Percentiles rank a stretch among this genome's conserved stretches.
Evolutionary conservation across 1,140 invertebrate genomes (phyloP).

Genomic region (Berghia stephanieae): DNA sequence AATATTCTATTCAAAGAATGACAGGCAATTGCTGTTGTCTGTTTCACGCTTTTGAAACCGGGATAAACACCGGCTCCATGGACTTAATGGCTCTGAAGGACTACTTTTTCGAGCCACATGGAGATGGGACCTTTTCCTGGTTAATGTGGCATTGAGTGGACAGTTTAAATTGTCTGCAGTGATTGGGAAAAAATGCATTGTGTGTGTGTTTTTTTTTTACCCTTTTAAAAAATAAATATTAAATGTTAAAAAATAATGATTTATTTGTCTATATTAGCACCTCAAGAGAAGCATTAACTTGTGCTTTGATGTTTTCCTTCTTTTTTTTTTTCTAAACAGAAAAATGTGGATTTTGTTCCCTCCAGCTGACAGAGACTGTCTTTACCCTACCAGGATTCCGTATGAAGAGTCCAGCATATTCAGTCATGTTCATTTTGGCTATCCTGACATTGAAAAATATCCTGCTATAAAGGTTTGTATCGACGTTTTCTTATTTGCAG

Average conservation of each 20-base stretch:
- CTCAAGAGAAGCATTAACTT: not conserved
- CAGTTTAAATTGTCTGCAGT: not conserved
- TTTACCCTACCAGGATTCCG: constrained; percentile 87
- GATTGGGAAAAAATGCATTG: not conserved
- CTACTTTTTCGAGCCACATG: not conserved
- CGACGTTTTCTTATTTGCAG: too few relatives aligned
- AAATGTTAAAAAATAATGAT: constrained; percentile 21
- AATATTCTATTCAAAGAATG: too few relatives aligned
- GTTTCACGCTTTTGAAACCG: too few relatives aligned
- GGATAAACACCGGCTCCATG: too few relatives aligned
- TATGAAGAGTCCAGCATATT: constrained; percentile 98
- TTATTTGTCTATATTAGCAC: not conserved
- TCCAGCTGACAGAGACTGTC: constrained; percentile 73
- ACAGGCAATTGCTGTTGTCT: too few relatives aligned
- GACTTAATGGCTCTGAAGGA: too few relatives aligned
- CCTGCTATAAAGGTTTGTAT: too few relatives aligned
- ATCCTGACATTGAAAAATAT: too few relatives aligned
- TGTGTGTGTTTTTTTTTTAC: constrained; percentile 32
- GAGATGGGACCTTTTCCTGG: not conserved
- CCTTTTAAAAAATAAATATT: constrained; percentile 45
- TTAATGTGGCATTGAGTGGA: not conserved
- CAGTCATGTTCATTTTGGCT: too few relatives aligned
- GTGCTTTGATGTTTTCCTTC: constrained; percentile 20
- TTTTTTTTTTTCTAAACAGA: constrained; percentile 65
- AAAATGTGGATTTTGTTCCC: constrained; percentile 95